A percentile compares a stretch with the other conserved stretches of the same genome.
Evolutionary conservation across 2,888 invertebrate genomes (phyloP).

Genomic region (Caenorhabditis japonica): DNA sequence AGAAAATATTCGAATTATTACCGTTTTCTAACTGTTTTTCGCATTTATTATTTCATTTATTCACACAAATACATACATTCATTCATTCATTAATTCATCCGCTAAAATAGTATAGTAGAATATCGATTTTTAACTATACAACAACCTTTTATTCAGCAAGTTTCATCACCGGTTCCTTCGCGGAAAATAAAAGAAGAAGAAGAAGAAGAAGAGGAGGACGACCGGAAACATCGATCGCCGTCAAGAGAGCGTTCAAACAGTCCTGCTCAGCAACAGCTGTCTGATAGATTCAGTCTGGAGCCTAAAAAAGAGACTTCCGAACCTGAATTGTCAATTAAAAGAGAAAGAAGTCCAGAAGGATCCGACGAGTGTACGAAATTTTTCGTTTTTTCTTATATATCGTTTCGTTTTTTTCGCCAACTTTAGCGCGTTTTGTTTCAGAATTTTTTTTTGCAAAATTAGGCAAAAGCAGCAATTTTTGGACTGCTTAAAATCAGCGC

Average conservation of each 20-base stretch:
- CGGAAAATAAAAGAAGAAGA: too few relatives aligned
- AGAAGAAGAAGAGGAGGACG: too few relatives aligned
- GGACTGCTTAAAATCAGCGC: too few relatives aligned
- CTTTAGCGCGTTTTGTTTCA: background rate
- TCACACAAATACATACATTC: background rate
- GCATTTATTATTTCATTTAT: background rate
- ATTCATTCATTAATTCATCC: background rate
- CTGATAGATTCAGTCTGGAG: too few relatives aligned
- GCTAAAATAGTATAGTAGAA: too few relatives aligned
- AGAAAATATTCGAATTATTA: background rate
- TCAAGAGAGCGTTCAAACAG: too few relatives aligned
- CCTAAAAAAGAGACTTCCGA: too few relatives aligned
- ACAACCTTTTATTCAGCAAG: too few relatives aligned
- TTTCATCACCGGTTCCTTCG: too few relatives aligned
- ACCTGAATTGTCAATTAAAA: conserved; percentile 34
- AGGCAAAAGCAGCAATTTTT: background rate
- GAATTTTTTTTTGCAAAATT: background rate
- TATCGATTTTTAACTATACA: background rate
- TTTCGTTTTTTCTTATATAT: background rate
- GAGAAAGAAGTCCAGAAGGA: conserved; percentile 27
- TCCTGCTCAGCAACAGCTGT: too few relatives aligned
- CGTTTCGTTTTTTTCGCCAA: background rate
- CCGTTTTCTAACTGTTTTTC: background rate
- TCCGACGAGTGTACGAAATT: conserved; percentile 22
- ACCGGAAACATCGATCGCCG: too few relatives aligned